phyloP scores from a whole-genome alignment of 1,140 invertebrate species.

The Cheumatopsyche charites region DNA sequence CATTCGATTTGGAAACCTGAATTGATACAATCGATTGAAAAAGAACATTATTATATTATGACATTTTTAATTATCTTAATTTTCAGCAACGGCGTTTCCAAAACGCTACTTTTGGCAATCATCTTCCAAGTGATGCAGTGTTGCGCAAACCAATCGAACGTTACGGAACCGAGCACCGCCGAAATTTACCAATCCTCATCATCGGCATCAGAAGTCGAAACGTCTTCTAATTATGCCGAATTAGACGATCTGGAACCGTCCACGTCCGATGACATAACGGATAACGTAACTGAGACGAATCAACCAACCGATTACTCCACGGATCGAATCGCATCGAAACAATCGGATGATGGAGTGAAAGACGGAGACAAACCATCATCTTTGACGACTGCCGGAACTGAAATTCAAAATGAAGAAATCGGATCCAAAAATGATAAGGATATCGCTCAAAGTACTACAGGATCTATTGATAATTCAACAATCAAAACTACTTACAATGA shows the following conservation, averaged over 20 bases:
- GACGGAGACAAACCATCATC: slow-evolving; percentile 23
- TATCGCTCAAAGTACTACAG: neutral
- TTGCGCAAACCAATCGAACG: neutral
- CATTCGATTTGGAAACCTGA: too few species aligned
- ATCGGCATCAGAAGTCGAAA: too few species aligned
- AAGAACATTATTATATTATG: too few species aligned
- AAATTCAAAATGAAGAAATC: slow-evolving; percentile 29
- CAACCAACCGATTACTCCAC: slow-evolving; percentile 1
- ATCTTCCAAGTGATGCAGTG: neutral
- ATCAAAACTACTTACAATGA: neutral
- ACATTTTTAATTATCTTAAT: too few species aligned
- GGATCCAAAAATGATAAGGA: slow-evolving; percentile 17
- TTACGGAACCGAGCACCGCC: neutral
- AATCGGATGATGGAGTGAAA: slow-evolving; percentile 27
- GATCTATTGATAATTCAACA: neutral
- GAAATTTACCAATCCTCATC: slow-evolving; percentile 1
- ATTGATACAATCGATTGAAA: too few species aligned
- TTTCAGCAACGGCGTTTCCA: neutral
- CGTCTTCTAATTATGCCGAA: slow-evolving; percentile 18
- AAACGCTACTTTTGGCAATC: neutral
- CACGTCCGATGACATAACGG: slow-evolving; percentile 9
- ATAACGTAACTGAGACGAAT: slow-evolving; percentile 25
- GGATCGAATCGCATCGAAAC: slow-evolving; percentile 21
- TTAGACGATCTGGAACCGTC: slow-evolving; percentile 3
- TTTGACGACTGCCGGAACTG: slow-evolving; percentile 34